Evolutionary conservation across 2,888 invertebrate genomes (phyloP), one percentile per base, ranked within the genome.

Genomic region (Leptinotarsa haldemani): DNA sequence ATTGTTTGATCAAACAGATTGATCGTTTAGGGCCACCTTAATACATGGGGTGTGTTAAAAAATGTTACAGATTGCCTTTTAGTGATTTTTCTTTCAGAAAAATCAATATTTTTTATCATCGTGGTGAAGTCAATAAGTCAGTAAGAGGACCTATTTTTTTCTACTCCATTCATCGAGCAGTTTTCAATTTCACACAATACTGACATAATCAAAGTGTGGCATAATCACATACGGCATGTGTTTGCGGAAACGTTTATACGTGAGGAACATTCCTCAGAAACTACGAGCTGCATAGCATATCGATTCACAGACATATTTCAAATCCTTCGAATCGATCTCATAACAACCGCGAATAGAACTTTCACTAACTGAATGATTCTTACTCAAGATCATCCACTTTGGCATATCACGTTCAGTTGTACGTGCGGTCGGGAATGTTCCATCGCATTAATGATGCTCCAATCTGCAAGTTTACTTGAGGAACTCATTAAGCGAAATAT

Each of bases 311-410:
- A 13, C 56, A 56, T 56, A 22, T 13, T 56, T 20, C 22, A 18
- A 22, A 56, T 56, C 56, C 20, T 20, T 20, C 56, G 20, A 22
- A 56, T 56, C 22, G 22, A 56, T 56, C 20, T 22, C 56, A 56
- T 56, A 56, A 56, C 56, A 22, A 56, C 22, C 22, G 22, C 56
- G 22, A 22, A 13, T 56, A 56, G 56, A 56, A 56, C 56, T 56
- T 56, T 56, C 56, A 56, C 56, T 56, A 56, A 56, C 22, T 56
- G 20, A 56, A 56, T 56, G 56, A 56, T 22, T 56, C 22, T 56
- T 22, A 56, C 20, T 15, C 56, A 56, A 56, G 53, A 56, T 18
- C 53, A 56, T 56, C 53, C 53, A 56, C 20, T 56, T 9, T 56
- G 53, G 20, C 53, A 56, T 56, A 56, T 56, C 53, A 56, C 53